Evolutionary conservation across 1,140 invertebrate species (phyloP).

Genomic region (Drosophila grimshawi): DNA sequence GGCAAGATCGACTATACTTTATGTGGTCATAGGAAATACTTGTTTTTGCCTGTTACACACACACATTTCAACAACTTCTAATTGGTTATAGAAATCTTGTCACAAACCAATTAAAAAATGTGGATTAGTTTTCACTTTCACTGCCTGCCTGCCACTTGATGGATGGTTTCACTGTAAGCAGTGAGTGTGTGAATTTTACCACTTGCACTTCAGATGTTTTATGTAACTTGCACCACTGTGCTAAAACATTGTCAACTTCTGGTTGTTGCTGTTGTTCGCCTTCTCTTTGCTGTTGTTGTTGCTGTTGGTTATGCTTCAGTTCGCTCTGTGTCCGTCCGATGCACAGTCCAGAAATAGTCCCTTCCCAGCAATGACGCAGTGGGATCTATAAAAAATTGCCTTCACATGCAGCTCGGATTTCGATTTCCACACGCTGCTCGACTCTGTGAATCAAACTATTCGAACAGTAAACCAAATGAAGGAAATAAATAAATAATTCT

Average conservation of each 20-base stretch:
- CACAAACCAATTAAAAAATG: too few relatives aligned
- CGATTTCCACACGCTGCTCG: conserved; percentile 44
- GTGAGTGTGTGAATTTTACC: conserved; percentile 1
- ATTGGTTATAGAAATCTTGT: neutral
- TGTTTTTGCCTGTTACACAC: too few relatives aligned
- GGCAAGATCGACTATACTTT: too few relatives aligned
- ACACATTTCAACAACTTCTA: neutral
- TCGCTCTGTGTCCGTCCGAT: neutral
- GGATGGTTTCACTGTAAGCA: conserved; percentile 30
- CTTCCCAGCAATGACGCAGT: conserved; percentile 49
- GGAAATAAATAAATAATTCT: neutral
- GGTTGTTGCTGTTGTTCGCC: neutral
- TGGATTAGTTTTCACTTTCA: too few relatives aligned
- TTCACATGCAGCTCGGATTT: conserved; percentile 71
- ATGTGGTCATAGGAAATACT: too few relatives aligned
- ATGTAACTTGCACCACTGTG: conserved; percentile 39
- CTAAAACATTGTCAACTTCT: conserved; percentile 2
- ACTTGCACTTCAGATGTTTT: conserved; percentile 37
- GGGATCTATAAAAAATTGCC: conserved; percentile 23
- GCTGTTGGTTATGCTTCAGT: neutral
- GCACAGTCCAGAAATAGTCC: conserved; percentile 14
- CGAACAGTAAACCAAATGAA: neutral
- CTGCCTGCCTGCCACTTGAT: neutral
- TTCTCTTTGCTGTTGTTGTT: conserved; percentile 4
- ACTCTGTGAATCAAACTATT: conserved; percentile 33